Percentiles rank a stretch among this genome's conserved stretches.
phyloP scores from a whole-genome alignment of 2,113 vertebrate species.

The Eudyptes chrysolophus region DNA sequence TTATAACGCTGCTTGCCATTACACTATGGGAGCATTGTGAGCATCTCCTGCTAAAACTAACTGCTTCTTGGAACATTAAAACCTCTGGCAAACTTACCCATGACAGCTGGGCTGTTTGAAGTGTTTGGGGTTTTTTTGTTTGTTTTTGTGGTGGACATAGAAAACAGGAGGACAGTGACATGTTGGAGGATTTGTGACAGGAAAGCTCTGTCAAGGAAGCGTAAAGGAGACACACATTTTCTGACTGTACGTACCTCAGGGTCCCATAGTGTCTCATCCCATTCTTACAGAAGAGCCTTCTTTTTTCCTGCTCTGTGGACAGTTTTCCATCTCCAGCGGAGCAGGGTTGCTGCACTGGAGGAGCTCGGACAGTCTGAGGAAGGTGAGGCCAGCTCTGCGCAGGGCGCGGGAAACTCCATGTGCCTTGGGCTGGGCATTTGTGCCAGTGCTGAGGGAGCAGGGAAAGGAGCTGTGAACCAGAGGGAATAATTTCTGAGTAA shows the following conservation, averaged over 20 bases:
- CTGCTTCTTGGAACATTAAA: neutral
- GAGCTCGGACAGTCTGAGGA: neutral
- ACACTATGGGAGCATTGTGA: neutral
- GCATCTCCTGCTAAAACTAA: neutral
- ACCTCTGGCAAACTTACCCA: neutral
- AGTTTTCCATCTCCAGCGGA: neutral
- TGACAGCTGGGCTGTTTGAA: neutral
- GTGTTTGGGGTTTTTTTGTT: neutral
- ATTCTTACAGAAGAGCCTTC: neutral
- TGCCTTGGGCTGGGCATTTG: neutral
- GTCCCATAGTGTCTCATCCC: neutral
- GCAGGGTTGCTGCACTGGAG: neutral
- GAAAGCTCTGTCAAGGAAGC: neutral
- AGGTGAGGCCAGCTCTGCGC: rapidly evolving
- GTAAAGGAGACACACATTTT: neutral
- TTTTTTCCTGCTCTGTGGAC: neutral
- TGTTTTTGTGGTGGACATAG: neutral
- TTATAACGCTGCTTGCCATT: neutral
- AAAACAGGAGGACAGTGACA: neutral
- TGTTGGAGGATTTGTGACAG: neutral
- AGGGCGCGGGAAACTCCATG: rapidly evolving
- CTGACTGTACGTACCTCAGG: neutral
- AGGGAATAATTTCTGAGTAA: neutral
- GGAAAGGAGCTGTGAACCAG: neutral
- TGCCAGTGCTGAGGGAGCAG: neutral